Base-by-base conservation (phyloP, 2,113 vertebrate genomes). In the Menura novaehollandiae region DNA sequence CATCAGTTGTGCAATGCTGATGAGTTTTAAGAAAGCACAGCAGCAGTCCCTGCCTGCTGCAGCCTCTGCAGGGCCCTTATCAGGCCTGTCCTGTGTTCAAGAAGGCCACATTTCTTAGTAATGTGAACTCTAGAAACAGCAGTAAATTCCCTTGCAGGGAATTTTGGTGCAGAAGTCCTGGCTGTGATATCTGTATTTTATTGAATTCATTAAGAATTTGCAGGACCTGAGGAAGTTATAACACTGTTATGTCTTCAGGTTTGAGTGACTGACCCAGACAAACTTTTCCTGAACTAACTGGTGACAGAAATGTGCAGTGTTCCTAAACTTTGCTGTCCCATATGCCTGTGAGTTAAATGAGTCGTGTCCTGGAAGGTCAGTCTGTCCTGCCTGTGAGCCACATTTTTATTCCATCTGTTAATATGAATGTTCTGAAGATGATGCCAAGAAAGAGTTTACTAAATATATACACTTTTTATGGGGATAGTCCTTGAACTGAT, bases 401-500 rank as follows among this genome's bases (percentile, higher is more conserved):
- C 79, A 67, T 85, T 95, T 77, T 96, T 83, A 67, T 83, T 94
- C 87, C 93, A 83, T 97, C 95, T 97, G 87, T 89, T 95, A 91
- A 52, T 64, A 30, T 60, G 69, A 82, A 69, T 83, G 69, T 88
- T 93, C 88, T 88, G 85, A 71, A 86, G 35, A 77, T 58, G 55
- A 74, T 67, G 83, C 86, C 92, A 93, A 88, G 88, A 79, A 88
- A 66, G 43, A 83, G 23, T 77, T 88, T 94, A 74, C 88, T 94
- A 93, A 95, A 96, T 88, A 71, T 77, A 68, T 52, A 46, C 44
- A 16, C 13, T 79, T 88, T 68, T 64, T 16, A 10, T 76, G 41
- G 41, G 53, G 23, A n/a, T 60, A 82, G 85, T 91, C 88, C 92
- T 94, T 93, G 78, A 94, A 85, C 20, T 13, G 24, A 41, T 72